Percentiles rank a stretch among this genome's conserved stretches.
These are phyloP conservation scores for Gracilinanus agilis DNA, from an alignment of 2,113 vertebrate genomes.

Conservation along the genomic window DNA sequence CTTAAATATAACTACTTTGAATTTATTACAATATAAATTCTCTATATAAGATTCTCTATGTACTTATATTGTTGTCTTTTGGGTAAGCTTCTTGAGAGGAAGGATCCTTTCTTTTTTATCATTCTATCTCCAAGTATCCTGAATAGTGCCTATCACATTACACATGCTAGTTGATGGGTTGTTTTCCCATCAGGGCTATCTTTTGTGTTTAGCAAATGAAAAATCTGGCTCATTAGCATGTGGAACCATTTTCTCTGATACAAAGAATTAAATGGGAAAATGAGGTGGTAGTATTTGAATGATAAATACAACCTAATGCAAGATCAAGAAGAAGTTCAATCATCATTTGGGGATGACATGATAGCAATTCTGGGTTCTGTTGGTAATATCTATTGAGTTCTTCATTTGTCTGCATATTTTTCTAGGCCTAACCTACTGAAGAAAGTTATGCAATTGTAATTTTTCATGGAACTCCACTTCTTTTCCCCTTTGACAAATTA, in stretches of 20 bases:
- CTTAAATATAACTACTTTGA: not conserved
- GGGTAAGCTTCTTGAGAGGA: not conserved
- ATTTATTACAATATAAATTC: not conserved
- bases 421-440: not conserved
- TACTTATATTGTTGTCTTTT: not conserved
- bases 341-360: not conserved
- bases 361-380: not conserved
- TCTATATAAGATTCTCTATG: not conserved
- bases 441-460: not conserved
- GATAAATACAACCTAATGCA: not conserved
- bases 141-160: not conserved
- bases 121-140: not conserved
- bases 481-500: too few relatives aligned
- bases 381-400: not conserved
- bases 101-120: too few relatives aligned
- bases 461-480: accelerated
- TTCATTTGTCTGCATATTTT: not conserved
- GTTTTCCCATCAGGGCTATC: not conserved
- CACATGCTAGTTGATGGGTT: not conserved
- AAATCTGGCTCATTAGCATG: not conserved
- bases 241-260: not conserved
- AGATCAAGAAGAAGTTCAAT: not conserved
- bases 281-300: not conserved
- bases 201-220: not conserved
- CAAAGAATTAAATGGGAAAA: not conserved